phyloP scores from a whole-genome alignment of 2,888 invertebrate species.

The Cataglyphis altisquamis region DNA sequence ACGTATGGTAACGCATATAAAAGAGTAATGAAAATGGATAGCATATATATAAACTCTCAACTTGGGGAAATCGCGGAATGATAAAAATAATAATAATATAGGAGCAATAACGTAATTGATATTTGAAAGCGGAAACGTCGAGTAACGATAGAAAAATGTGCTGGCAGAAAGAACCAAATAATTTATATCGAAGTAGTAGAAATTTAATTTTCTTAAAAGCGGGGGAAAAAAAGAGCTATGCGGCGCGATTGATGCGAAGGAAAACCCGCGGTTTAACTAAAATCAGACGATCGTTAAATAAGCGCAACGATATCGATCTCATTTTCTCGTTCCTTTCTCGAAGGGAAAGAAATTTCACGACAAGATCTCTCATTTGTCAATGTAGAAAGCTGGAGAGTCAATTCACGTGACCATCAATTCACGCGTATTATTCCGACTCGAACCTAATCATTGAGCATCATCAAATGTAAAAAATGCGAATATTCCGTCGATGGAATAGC shows the following conservation, averaged over 20 bases:
- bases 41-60: not conserved
- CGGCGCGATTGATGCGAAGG: conserved; percentile 16
- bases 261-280: conserved; percentile 31
- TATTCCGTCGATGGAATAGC: not conserved
- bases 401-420: conserved; percentile 29
- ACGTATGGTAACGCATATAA: not conserved
- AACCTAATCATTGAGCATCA: conserved; percentile 33
- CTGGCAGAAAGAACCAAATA: conserved; percentile 41
- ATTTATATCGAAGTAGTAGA: conserved; percentile 37
- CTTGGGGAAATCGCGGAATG: conserved; percentile 12
- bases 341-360: conserved; percentile 14
- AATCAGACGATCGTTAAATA: conserved; percentile 41
- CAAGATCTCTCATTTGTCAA: conserved; percentile 41
- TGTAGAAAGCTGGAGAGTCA: not conserved
- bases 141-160: conserved; percentile 37
- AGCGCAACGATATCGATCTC: conserved; percentile 28
- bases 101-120: conserved; percentile 52
- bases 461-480: conserved; percentile 13
- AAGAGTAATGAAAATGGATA: conserved; percentile 44
- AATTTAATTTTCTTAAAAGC: conserved; percentile 67
- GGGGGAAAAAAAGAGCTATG: conserved; percentile 10
- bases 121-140: conserved; percentile 51
- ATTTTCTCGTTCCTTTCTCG: not conserved
- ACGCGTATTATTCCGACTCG: conserved; percentile 36
- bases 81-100: conserved; percentile 41